Percentiles rank a stretch among this genome's conserved stretches.
phyloP scores from a whole-genome alignment of 1,140 invertebrate species.

The Drosophila kurseongensis region DNA sequence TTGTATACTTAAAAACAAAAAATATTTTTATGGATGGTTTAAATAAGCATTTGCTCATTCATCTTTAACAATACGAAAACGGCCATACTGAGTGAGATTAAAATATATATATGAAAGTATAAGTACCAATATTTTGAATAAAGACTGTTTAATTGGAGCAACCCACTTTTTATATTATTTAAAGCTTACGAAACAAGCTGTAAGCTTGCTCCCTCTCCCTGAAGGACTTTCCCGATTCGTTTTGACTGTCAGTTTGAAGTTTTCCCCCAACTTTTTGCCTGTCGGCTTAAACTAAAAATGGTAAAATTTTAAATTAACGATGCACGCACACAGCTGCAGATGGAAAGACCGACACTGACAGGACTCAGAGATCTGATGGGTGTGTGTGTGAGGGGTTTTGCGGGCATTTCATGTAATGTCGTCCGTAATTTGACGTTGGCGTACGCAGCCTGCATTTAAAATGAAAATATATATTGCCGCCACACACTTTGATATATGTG shows the following conservation, averaged over 20 bases:
- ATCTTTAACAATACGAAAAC: too few relatives aligned
- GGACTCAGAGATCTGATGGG: slow-evolving; percentile 20
- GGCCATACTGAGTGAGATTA: too few relatives aligned
- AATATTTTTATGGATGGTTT: too few relatives aligned
- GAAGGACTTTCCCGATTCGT: slow-evolving; percentile 35
- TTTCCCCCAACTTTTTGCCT: slow-evolving; percentile 27
- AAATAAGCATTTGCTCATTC: too few relatives aligned
- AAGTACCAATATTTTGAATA: not conserved
- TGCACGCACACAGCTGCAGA: slow-evolving; percentile 32
- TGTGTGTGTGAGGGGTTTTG: slow-evolving; percentile 34
- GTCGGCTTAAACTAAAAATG: slow-evolving; percentile 69
- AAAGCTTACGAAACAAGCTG: not conserved
- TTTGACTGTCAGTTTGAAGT: slow-evolving; percentile 21
- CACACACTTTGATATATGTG: slow-evolving; percentile 16
- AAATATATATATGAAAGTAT: too few relatives aligned
- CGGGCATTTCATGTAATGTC: slow-evolving; percentile 70
- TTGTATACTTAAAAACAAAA: too few relatives aligned
- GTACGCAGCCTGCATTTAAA: slow-evolving; percentile 68
- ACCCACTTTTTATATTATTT: not conserved
- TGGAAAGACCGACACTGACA: slow-evolving; percentile 20
- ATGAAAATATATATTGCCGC: slow-evolving; percentile 53
- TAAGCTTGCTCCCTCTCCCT: not conserved
- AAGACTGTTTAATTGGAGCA: not conserved
- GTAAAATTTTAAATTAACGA: slow-evolving; percentile 73
- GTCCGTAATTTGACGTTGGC: slow-evolving; percentile 73